phyloP scores from a whole-genome alignment of 2,888 invertebrate genomes.

The Dolichomitus sp. region DNA sequence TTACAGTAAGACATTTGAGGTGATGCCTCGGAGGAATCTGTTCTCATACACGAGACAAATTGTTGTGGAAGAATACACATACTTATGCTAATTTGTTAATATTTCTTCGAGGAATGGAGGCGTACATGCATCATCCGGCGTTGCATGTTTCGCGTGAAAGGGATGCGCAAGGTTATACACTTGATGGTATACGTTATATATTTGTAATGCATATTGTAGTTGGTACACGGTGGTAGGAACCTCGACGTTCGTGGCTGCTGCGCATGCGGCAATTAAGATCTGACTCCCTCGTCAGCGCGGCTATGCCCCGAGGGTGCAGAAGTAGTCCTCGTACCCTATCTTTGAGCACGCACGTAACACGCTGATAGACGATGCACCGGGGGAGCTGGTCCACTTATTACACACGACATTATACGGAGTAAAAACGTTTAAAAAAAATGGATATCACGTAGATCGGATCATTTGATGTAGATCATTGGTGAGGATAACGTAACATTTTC shows the following conservation, averaged over 20 bases:
- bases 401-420: slow-evolving; percentile 11
- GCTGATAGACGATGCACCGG: slow-evolving; percentile 36
- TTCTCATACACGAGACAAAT: slow-evolving; percentile 44
- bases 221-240: slow-evolving; percentile 11
- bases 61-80: slow-evolving; percentile 60
- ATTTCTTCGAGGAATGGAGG: slow-evolving; percentile 62
- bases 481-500: neutral
- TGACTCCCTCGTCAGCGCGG: slow-evolving; percentile 66
- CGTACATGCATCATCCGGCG: slow-evolving; percentile 33
- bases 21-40: slow-evolving; percentile 9
- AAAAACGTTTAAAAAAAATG: neutral
- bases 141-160: slow-evolving; percentile 2
- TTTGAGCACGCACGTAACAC: slow-evolving; percentile 51
- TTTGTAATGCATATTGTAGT: slow-evolving; percentile 28
- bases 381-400: slow-evolving; percentile 34
- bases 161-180: slow-evolving; percentile 10
- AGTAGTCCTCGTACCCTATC: slow-evolving; percentile 52
- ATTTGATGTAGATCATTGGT: slow-evolving; percentile 6
- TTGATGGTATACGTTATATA: slow-evolving; percentile 4
- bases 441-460: slow-evolving; percentile 20
- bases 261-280: slow-evolving; percentile 79
- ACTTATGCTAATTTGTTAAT: slow-evolving; percentile 63
- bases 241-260: slow-evolving; percentile 62
- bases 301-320: slow-evolving; percentile 45
- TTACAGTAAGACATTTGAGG: slow-evolving; percentile 28